A percentile compares a stretch with the other conserved stretches of the same genome.
These are phyloP conservation scores for Antennarius maculatus DNA, from an alignment of 2,797 vertebrate species.

Conservation along the genomic window DNA sequence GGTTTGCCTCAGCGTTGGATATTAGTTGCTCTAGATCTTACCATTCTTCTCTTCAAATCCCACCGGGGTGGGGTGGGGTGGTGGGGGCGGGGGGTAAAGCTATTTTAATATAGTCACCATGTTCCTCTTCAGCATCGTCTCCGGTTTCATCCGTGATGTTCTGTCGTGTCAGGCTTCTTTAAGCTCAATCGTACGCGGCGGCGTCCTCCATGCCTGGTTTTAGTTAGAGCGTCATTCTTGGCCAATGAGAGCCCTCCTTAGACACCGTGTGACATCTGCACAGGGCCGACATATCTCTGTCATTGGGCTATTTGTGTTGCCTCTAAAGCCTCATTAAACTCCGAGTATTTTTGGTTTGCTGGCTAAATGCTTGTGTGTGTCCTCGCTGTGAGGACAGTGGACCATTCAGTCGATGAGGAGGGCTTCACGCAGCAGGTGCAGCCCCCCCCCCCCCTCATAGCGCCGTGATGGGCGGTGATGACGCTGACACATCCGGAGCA, in stretches of 20 bases:
- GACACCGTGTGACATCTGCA: conserved; percentile 17
- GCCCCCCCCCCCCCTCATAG: conserved; percentile 27
- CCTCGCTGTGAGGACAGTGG: conserved; percentile 60
- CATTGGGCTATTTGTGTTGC: conserved; percentile 44
- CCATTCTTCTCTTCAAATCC: not conserved
- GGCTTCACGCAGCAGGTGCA: conserved; percentile 68
- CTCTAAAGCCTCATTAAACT: conserved; percentile 39
- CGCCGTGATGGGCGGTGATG: conserved; percentile 60
- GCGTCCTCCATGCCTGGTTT: conserved; percentile 15
- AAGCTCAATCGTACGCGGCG: not conserved
- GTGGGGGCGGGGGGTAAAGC: not conserved
- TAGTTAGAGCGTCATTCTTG: conserved; percentile 6
- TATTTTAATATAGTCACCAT: not conserved
- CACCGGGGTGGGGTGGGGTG: not conserved
- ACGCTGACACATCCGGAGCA: conserved; percentile 44
- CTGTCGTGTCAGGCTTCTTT: not conserved
- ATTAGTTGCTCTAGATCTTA: conserved; percentile 3
- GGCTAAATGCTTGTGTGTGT: conserved; percentile 39
- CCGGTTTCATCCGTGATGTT: not conserved
- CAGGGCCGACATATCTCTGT: conserved; percentile 23
- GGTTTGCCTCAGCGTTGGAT: not conserved
- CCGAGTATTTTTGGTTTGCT: conserved; percentile 54
- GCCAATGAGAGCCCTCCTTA: conserved; percentile 8
- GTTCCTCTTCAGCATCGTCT: not conserved
- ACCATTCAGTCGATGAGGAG: conserved; percentile 62